phyloP scores from a whole-genome alignment of 2,888 invertebrate genomes.

The Tetranychus piercei region DNA sequence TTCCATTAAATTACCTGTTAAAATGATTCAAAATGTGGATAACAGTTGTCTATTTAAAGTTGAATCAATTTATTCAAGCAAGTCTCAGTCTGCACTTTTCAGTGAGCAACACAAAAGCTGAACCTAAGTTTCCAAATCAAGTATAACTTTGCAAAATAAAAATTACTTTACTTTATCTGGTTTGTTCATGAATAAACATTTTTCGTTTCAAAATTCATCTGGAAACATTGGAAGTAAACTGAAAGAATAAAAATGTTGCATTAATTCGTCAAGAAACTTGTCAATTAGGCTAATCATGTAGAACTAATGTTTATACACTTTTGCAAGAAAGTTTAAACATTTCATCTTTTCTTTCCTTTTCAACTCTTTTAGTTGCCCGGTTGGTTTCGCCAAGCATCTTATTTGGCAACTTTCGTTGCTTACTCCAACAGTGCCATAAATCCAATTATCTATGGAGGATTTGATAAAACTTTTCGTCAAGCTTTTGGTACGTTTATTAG shows the following conservation, averaged over 20 bases:
- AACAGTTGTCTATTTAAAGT: too few relatives aligned
- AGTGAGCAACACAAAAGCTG: too few relatives aligned
- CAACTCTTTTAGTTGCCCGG: constrained; percentile 30
- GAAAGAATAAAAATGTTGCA: background rate
- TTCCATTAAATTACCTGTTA: too few relatives aligned
- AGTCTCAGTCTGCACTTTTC: too few relatives aligned
- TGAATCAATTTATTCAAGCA: too few relatives aligned
- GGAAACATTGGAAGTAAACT: background rate
- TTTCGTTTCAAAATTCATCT: too few relatives aligned
- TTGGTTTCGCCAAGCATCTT: constrained; percentile 32
- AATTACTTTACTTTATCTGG: too few relatives aligned
- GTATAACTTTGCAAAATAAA: too few relatives aligned
- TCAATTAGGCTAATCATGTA: background rate
- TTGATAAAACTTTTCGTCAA: constrained; percentile 35
- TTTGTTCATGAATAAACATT: too few relatives aligned
- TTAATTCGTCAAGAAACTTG: background rate
- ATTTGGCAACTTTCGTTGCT: constrained; percentile 33
- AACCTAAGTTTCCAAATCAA: too few relatives aligned
- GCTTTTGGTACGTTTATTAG: constrained; percentile 28
- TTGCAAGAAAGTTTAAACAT: background rate
- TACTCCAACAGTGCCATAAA: constrained; percentile 35
- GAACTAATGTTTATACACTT: background rate
- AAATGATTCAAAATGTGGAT: too few relatives aligned
- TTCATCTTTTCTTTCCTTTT: background rate
- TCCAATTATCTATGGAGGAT: constrained; percentile 35